These are phyloP conservation scores for Gymnoscopelus braueri DNA, from an alignment of 2,797 vertebrate species.

Conservation along the genomic window DNA sequence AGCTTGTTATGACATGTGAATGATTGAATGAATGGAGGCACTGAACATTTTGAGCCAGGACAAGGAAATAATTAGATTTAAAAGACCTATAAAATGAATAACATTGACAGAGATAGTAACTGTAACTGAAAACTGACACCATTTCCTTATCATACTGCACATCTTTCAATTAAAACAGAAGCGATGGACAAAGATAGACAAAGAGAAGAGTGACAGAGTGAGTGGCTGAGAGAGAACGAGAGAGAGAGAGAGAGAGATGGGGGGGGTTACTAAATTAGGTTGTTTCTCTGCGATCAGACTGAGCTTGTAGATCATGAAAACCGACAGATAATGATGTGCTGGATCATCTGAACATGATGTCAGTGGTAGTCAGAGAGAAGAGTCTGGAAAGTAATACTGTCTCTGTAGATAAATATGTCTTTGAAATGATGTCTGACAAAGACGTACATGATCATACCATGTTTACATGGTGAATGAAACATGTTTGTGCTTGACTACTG, in stretches of 20 bases:
- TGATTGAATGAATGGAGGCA: no score
- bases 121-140: constrained; percentile 1
- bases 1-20: not conserved
- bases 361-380: constrained; percentile 40
- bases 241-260: constrained; percentile 1
- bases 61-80: constrained; percentile 12
- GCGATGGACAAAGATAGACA: not conserved
- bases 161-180: constrained; percentile 33
- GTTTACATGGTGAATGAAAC: no score
- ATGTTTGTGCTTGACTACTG: no score
- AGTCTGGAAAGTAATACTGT: constrained; percentile 17
- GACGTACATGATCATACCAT: not conserved
- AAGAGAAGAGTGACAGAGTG: not conserved
- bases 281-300: constrained; percentile 39
- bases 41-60: not conserved
- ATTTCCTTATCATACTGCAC: constrained; percentile 4
- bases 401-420: constrained; percentile 15
- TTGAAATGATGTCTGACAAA: not conserved
- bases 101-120: not conserved
- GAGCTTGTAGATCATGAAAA: constrained; percentile 52
- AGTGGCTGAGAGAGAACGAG: not conserved
- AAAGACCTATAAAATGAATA: constrained; percentile 7
- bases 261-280: constrained; percentile 31
- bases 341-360: constrained; percentile 38
- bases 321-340: constrained; percentile 40